A percentile compares a stretch with the other conserved stretches of the same genome.
phyloP scores from a whole-genome alignment of 2,797 vertebrate species.

The Myotis vivesi region DNA sequence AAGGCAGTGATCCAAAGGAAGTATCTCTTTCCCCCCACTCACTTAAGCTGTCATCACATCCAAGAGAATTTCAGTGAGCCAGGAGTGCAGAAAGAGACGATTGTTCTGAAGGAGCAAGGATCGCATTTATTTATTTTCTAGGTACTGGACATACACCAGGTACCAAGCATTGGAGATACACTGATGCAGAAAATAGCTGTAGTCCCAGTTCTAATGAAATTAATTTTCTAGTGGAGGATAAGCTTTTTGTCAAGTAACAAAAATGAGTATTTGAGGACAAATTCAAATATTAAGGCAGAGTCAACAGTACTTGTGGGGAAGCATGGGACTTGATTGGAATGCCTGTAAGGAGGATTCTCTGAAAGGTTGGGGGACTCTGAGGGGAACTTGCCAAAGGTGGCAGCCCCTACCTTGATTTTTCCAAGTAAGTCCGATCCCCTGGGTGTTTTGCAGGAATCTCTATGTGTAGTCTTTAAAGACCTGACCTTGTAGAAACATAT shows the following conservation, averaged over 20 bases:
- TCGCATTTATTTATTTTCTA: not conserved
- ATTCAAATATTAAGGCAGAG: not conserved
- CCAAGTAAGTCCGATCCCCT: too few relatives aligned
- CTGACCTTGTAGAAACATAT: too few relatives aligned
- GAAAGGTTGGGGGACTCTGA: too few relatives aligned
- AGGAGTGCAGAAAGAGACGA: not conserved
- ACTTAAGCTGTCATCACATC: not conserved
- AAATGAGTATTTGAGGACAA: not conserved
- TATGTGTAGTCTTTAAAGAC: too few relatives aligned
- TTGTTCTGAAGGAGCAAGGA: not conserved
- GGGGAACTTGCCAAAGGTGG: too few relatives aligned
- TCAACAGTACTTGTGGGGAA: too few relatives aligned
- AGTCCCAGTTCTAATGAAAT: not conserved
- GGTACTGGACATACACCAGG: not conserved
- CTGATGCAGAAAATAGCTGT: not conserved
- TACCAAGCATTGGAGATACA: not conserved
- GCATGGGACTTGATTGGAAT: too few relatives aligned
- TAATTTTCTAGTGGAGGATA: not conserved
- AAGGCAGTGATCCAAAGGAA: not conserved
- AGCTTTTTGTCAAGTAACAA: not conserved
- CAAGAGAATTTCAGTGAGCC: not conserved
- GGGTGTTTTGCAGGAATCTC: too few relatives aligned
- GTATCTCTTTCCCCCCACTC: not conserved
- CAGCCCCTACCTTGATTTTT: too few relatives aligned
- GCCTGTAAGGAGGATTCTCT: too few relatives aligned